Percentiles rank a stretch among this genome's conserved stretches.
These are phyloP conservation scores for Zapus hudsonius DNA, from an alignment of 2,113 vertebrate species.

Conservation along the genomic window DNA sequence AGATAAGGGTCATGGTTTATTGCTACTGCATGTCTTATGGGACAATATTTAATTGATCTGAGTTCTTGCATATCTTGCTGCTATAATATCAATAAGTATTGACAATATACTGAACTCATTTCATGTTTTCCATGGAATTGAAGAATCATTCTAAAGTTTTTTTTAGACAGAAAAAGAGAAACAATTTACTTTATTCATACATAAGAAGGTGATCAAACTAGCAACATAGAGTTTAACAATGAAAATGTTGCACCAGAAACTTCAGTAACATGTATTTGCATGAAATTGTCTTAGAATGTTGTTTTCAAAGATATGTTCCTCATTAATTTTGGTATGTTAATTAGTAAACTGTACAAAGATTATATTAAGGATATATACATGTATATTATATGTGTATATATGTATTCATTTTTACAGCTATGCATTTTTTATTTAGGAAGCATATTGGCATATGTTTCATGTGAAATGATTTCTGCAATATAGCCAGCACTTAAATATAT, in stretches of 20 bases:
- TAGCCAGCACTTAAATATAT: not conserved
- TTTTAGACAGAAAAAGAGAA: not conserved
- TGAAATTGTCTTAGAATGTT: conserved; percentile 10
- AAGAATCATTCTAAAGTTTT: not conserved
- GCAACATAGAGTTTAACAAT: conserved; percentile 10
- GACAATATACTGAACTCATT: not conserved
- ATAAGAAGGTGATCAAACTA: conserved; percentile 34
- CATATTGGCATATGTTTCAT: not conserved
- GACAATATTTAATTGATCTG: not conserved
- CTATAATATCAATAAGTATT: no score
- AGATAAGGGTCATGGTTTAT: not conserved
- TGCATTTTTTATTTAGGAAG: not conserved
- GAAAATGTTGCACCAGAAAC: conserved; percentile 24
- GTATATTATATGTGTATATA: no score
- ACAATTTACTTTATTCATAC: not conserved
- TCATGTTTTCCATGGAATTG: not conserved
- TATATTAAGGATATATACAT: not conserved
- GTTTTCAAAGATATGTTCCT: conserved; percentile 4
- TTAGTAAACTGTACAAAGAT: conserved; percentile 45
- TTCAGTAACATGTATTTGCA: conserved; percentile 1
- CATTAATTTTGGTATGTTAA: conserved; percentile 32
- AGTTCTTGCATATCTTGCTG: not conserved
- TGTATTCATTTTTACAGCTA: no score
- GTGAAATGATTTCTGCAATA: not conserved
- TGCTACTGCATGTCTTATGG: not conserved